Base-by-base conservation (phyloP, 2,888 invertebrate species). In the Eumerus sabulonum region DNA sequence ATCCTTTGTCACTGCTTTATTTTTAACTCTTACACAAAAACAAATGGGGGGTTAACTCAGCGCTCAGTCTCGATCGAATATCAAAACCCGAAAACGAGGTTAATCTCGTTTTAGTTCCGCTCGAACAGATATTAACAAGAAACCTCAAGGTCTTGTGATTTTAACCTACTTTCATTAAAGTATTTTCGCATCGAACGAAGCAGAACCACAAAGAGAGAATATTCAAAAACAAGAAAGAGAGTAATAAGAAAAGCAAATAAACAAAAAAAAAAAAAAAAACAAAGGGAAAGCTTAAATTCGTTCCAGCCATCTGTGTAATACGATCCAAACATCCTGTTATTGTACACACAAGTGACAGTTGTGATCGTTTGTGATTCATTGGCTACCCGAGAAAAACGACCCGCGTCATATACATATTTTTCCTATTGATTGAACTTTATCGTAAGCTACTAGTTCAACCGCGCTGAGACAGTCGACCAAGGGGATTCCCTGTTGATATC, bases 61-160 rank as follows among this genome's bases (percentile, higher is more conserved):
- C 36, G 11, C 11, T n/a, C n/a, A 27, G 11, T 36, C 76, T 45
- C 16, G 44, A 44, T 40, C 42, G 48, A 35, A 63, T 67, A 57
- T 40, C 53, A 63, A 38, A 56, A 13, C 35, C 13, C 44, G 59
- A 47, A 79, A 79, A 79, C 59, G 63, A 79, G 79, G 79, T 79
- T 74, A 79, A 70, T 79, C 79, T 64, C 54, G 68, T 48, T 56
- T 79, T 48, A 57, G 44, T 74, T 68, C 50, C 68, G 54, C 60
- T 54, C 68, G 79, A 70, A 54, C 74, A 74, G 63, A 70, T 50
- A 59, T 64, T 70, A 68, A 68, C 47, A 63, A 74, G 54, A 74
- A 74, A 68, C 63, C 73, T 74, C 79, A 79, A 79, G 79, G 79
- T 79, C 79, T 64, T 74, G 79, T 70, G 74, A 79, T 74, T 79